Percentiles rank a stretch among this genome's conserved stretches.
phyloP scores from a whole-genome alignment of 2,888 invertebrate species.

The Stramonita haemastoma region DNA sequence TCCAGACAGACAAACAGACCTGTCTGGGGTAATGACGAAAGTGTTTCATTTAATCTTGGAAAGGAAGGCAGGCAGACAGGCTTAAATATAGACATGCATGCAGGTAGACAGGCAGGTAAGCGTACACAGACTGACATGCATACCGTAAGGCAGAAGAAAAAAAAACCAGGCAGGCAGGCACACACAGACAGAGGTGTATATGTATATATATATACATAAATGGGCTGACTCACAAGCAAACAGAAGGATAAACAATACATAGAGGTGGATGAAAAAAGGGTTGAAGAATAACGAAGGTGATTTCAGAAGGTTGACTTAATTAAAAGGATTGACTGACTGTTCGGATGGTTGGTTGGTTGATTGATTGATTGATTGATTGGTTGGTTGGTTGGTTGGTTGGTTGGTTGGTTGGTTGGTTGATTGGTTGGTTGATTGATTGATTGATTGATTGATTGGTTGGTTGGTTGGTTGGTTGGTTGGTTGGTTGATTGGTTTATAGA shows the following conservation, averaged over 20 bases:
- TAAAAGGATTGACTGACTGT: too few relatives aligned
- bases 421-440: background rate
- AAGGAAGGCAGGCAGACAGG: too few relatives aligned
- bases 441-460: background rate
- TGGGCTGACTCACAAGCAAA: background rate
- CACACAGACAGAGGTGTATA: too few relatives aligned
- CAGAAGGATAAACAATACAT: too few relatives aligned
- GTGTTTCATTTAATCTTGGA: too few relatives aligned
- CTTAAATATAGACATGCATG: too few relatives aligned
- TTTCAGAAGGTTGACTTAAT: background rate
- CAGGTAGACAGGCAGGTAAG: too few relatives aligned
- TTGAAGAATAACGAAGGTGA: background rate
- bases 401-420: background rate
- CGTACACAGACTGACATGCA: too few relatives aligned
- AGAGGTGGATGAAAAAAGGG: background rate
- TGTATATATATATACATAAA: background rate
- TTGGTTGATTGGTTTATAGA: background rate
- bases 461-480: background rate
- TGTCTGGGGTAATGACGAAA: too few relatives aligned
- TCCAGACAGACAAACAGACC: too few relatives aligned
- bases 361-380: background rate
- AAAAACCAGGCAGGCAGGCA: too few relatives aligned
- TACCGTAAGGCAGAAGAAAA: too few relatives aligned
- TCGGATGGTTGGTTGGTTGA: background rate
- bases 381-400: background rate